Evolutionary conservation across 2,113 vertebrate species (phyloP), one percentile per base, ranked within the genome.

Genomic region (Columbina picui): DNA sequence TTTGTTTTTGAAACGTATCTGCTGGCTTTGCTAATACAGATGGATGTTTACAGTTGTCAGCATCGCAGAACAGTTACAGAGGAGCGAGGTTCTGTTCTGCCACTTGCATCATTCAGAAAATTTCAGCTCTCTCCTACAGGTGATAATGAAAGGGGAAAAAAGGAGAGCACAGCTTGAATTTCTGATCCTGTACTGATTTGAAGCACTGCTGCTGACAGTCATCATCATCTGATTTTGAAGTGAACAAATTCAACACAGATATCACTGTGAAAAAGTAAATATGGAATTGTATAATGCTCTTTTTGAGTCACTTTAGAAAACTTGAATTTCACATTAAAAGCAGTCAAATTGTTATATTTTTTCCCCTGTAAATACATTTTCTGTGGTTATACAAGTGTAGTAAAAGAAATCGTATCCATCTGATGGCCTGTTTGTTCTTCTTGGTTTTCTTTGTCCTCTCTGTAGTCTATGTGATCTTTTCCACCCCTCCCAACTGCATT

Each of bases 401-500:
- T 63, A 34, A 84, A 90, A 94, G 23, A 80, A 43, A 60, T 39
- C 53, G 59, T 14, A n/a, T 74, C 55, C 47, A 75, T 80, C 60
- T 92, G 25, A 56, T 49, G 20, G 39, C 32, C 14, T 64, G 19
- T 49, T 90, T 85, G 49, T 93, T 93, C 76, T 56, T 82, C 34
- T 79, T 67, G 57, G 12, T n/a, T 59, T 68, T 39, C 39, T 89
- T 96, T 84, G 64, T 83, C 43, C 30, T 69, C 23, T 76, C 87
- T 68, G 45, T 59, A 57, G 55, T 60, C 7, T 22, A 41, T 57
- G n/a, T 69, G 59, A 0, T 84, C 79, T 78, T 88, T 85, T 59
- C 52, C 34, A 88, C 59, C 32, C 81, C 41, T 96, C 79, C 56
- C 87, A 89, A 74, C 45, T 87, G 53, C 85, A 83, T 95, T 96